Evolutionary conservation across 1,140 invertebrate species (phyloP).

Genomic region (Caenorhabditis remanei): DNA sequence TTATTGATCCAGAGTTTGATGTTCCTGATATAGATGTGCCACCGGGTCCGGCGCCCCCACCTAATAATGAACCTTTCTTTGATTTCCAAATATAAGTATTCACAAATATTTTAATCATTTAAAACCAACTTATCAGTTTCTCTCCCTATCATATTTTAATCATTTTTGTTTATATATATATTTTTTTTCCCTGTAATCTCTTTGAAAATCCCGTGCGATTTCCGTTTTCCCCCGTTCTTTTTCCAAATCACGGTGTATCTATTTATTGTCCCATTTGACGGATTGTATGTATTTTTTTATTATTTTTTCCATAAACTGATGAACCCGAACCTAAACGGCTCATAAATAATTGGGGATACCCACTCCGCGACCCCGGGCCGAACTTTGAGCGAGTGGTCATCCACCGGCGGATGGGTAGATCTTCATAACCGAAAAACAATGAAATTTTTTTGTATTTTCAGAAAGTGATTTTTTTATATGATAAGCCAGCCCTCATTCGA

Average conservation of each 20-base stretch:
- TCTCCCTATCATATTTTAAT: not conserved
- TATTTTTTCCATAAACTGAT: not conserved
- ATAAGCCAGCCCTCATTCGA: too few relatives aligned
- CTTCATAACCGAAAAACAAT: too few relatives aligned
- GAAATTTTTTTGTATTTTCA: too few relatives aligned
- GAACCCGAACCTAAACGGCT: not conserved
- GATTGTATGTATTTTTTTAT: not conserved
- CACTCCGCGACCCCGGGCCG: too few relatives aligned
- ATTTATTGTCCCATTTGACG: not conserved
- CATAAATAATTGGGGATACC: too few relatives aligned
- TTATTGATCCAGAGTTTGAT: not conserved
- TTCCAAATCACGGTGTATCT: not conserved
- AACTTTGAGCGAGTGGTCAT: too few relatives aligned
- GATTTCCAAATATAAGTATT: not conserved
- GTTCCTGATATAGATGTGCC: not conserved
- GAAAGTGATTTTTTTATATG: too few relatives aligned
- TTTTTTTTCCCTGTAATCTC: not conserved
- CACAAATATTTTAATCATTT: too few relatives aligned
- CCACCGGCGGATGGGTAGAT: too few relatives aligned
- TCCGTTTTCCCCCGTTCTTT: not conserved
- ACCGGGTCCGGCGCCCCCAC: too few relatives aligned
- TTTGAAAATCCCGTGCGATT: too few relatives aligned
- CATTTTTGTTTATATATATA: not conserved
- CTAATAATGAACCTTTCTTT: not conserved
- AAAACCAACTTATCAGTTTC: not conserved